Conservation (phyloP, 2,888 invertebrate species). For the Herminia tarsipennalis region DNA sequence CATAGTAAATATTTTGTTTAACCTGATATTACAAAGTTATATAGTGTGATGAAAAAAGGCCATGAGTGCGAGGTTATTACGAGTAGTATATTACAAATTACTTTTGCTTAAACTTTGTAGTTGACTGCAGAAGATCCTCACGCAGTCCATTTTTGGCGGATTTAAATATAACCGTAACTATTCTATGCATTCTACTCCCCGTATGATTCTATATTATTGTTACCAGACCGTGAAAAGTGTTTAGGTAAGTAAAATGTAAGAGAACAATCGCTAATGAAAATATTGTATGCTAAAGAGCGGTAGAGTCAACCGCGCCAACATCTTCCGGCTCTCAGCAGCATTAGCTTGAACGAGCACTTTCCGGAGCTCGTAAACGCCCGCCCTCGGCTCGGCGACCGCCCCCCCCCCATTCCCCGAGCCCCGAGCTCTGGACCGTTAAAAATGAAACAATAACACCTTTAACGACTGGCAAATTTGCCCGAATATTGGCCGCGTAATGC, state of each 20-base stretch:
- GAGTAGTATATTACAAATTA: too few species aligned
- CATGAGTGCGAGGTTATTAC: too few species aligned
- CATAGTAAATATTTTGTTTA: too few species aligned
- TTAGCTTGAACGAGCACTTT: constrained; percentile 37
- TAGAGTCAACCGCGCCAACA: constrained; percentile 5
- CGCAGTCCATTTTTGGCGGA: too few species aligned
- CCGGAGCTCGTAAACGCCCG: constrained; percentile 33
- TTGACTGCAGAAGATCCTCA: too few species aligned
- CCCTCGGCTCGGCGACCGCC: neutral
- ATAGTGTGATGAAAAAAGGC: too few species aligned
- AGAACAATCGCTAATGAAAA: constrained; percentile 2
- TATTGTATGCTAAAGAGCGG: constrained; percentile 2
- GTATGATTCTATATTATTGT: too few species aligned
- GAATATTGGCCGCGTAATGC: constrained; percentile 36
- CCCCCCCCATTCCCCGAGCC: neutral
- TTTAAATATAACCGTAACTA: too few species aligned
- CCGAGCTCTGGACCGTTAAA: constrained; percentile 18
- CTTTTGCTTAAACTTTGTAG: too few species aligned
- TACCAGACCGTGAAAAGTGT: too few species aligned
- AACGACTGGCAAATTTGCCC: constrained; percentile 37
- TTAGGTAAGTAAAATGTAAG: constrained; percentile 1
- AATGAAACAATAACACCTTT: constrained; percentile 43
- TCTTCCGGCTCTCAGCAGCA: constrained; percentile 35
- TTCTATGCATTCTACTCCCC: too few species aligned
- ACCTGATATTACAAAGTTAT: too few species aligned